phyloP scores from a whole-genome alignment of 2,888 invertebrate species.

The Myopa tessellatipennis region DNA sequence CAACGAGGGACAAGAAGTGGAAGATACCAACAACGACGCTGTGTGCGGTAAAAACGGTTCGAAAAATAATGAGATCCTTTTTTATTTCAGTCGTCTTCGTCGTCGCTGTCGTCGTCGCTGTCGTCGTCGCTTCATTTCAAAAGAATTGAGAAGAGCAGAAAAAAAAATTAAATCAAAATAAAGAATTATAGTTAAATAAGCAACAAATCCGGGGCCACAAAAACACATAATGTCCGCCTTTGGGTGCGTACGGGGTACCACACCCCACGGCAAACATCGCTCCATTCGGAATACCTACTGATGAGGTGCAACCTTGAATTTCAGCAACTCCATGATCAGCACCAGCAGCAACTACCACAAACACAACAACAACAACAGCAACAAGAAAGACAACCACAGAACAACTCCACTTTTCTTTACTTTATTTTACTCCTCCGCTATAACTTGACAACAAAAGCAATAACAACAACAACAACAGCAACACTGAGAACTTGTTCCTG shows the following conservation, averaged over 20 bases:
- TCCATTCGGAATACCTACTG: constrained; percentile 14
- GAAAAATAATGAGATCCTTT: constrained; percentile 40
- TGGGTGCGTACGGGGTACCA: constrained; percentile 32
- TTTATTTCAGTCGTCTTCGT: constrained; percentile 30
- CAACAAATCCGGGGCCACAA: constrained; percentile 10
- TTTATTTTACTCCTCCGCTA: constrained; percentile 48
- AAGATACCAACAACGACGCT: constrained; percentile 4
- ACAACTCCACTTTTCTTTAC: constrained; percentile 10
- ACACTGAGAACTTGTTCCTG: constrained; percentile 40
- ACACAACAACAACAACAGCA: constrained; percentile 20
- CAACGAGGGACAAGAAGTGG: neutral
- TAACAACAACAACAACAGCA: constrained; percentile 31
- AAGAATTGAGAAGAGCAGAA: constrained; percentile 16
- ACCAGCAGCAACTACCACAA: constrained; percentile 25
- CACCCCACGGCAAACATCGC: constrained; percentile 12
- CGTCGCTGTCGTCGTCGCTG: constrained; percentile 32
- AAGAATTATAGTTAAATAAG: constrained; percentile 5
- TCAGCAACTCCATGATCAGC: constrained; percentile 41
- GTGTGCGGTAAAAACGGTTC: constrained; percentile 34
- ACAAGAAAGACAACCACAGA: constrained; percentile 32
- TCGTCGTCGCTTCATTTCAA: constrained; percentile 36
- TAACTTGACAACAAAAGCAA: constrained; percentile 44
- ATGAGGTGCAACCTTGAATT: constrained; percentile 48
- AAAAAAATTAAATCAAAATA: constrained; percentile 1
- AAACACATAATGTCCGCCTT: constrained; percentile 31